A percentile compares a stretch with the other conserved stretches of the same genome.
phyloP scores from a whole-genome alignment of 2,888 invertebrate species.

The Andricus curvator region DNA sequence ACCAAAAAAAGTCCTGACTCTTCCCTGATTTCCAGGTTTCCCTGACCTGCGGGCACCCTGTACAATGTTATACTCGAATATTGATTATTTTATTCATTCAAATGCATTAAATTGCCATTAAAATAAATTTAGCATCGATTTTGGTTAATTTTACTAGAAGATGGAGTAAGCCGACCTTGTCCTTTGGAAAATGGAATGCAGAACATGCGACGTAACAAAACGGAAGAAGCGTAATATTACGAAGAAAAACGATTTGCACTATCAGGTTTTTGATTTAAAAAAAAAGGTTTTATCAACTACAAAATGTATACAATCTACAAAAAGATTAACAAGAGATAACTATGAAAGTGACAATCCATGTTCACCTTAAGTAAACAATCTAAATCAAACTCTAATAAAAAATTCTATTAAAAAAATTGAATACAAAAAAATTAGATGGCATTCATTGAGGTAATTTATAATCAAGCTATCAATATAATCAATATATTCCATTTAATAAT shows the following conservation, averaged over 20 bases:
- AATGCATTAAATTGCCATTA: background rate
- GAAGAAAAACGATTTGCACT: background rate
- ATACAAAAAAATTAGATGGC: background rate
- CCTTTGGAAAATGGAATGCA: slow-evolving; percentile 47
- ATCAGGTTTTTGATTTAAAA: background rate
- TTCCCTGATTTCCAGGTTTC: too few relatives aligned
- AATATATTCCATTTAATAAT: background rate
- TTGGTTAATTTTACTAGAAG: slow-evolving; percentile 2
- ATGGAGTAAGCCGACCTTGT: slow-evolving; percentile 14
- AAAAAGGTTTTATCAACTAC: background rate
- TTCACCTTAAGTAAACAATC: too few relatives aligned
- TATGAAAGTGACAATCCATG: background rate
- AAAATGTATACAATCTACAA: background rate
- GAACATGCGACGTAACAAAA: slow-evolving; percentile 57
- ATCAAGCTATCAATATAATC: background rate
- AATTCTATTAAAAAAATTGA: background rate
- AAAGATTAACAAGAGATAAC: background rate
- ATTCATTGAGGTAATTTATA: background rate
- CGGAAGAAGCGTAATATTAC: slow-evolving; percentile 53
- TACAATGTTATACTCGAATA: background rate
- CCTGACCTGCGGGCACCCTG: too few relatives aligned
- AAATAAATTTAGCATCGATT: background rate
- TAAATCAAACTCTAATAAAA: background rate
- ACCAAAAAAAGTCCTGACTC: too few relatives aligned
- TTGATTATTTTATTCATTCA: background rate